Conservation (phyloP, 2,797 vertebrate genomes). For the Champsocephalus esox region DNA sequence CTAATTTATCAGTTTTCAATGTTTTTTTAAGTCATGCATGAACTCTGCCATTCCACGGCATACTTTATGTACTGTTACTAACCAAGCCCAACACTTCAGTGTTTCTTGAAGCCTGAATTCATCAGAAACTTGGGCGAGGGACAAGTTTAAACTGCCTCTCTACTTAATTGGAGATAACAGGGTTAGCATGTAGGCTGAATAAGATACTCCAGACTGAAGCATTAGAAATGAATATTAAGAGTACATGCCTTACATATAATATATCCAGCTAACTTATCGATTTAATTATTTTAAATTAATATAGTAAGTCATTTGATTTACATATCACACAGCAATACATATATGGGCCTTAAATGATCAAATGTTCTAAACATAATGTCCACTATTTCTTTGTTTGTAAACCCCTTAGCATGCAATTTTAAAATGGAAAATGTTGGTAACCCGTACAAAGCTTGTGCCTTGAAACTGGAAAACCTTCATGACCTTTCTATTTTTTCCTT, state of each 20-base stretch:
- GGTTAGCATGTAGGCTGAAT: conserved; percentile 16
- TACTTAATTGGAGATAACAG: conserved; percentile 5
- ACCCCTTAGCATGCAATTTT: neutral
- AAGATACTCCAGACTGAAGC: conserved; percentile 17
- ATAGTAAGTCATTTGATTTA: conserved; percentile 12
- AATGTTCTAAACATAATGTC: conserved; percentile 4
- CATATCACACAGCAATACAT: neutral
- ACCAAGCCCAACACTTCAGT: conserved; percentile 9
- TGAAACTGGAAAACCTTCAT: neutral
- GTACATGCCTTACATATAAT: conserved; percentile 12
- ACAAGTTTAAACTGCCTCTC: conserved; percentile 11
- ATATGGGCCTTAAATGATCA: conserved; percentile 1
- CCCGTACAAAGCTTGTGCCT: neutral
- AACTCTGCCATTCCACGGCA: conserved; percentile 29
- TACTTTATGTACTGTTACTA: conserved; percentile 18
- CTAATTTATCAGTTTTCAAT: conserved; percentile 58
- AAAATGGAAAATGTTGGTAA: neutral
- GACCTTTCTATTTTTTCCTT: neutral
- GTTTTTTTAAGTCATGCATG: conserved; percentile 57
- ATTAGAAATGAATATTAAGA: neutral
- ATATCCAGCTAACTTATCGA: conserved; percentile 16
- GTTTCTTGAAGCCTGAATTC: neutral
- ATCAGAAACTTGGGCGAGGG: conserved; percentile 14
- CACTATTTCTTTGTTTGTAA: neutral
- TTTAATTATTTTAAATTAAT: conserved; percentile 17